These are phyloP conservation scores for Alosa sapidissima DNA, from an alignment of 2,797 vertebrate genomes.

Conservation along the genomic window DNA sequence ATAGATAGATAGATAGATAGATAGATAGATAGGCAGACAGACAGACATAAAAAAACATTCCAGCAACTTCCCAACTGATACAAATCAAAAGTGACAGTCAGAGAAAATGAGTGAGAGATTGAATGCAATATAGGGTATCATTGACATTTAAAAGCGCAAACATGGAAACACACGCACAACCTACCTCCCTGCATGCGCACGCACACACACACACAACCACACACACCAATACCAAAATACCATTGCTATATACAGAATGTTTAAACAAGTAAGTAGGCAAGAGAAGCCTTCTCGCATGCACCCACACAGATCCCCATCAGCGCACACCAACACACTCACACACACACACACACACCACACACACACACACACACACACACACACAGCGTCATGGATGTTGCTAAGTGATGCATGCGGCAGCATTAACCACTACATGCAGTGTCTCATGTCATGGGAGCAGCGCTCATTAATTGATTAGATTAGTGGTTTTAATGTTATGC, in stretches of 20 bases:
- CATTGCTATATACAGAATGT: not conserved
- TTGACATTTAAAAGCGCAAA: not conserved
- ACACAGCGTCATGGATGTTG: not conserved
- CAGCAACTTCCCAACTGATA: not conserved
- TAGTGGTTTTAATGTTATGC: no score
- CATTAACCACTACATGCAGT: not conserved
- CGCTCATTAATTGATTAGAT: no score
- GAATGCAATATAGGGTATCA: not conserved
- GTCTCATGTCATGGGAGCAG: not conserved
- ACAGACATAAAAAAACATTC: not conserved
- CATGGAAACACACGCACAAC: not conserved
- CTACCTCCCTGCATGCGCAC: not conserved
- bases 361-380: not conserved
- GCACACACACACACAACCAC: not conserved
- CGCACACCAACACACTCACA: not conserved
- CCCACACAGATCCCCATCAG: not conserved
- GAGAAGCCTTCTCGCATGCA: not conserved
- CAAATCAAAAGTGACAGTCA: not conserved
- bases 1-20: not conserved
- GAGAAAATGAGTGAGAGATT: not conserved
- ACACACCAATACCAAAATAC: not conserved
- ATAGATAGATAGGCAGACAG: not conserved
- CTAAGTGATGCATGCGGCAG: not conserved
- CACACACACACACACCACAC: no score
- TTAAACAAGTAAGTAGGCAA: not conserved